Percentiles rank a stretch among this genome's conserved stretches.
Evolutionary conservation across 2,113 vertebrate species (phyloP).

Genomic region (Neomonachus schauinslandi): DNA sequence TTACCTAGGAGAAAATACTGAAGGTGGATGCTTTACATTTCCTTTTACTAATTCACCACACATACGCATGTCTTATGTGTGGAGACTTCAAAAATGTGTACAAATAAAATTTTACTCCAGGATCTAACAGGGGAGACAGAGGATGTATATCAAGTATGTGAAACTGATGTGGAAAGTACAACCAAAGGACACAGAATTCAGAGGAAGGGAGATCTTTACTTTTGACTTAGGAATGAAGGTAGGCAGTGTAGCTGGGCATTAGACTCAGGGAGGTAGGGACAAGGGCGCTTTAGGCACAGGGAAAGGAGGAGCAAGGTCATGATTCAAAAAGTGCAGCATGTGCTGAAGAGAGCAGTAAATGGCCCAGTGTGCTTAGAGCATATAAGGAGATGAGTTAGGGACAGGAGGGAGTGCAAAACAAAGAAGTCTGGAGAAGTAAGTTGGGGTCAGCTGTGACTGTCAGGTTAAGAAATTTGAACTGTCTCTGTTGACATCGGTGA

Average conservation of each 20-base stretch:
- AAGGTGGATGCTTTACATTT: slow-evolving; percentile 10
- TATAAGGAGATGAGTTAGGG: not conserved
- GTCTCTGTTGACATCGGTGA: not conserved
- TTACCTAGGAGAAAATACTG: slow-evolving; percentile 34
- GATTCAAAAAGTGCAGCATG: not conserved
- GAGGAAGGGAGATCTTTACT: slow-evolving; percentile 1
- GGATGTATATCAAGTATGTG: not conserved
- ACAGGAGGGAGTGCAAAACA: not conserved
- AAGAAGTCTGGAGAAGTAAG: not conserved
- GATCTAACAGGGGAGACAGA: slow-evolving; percentile 31
- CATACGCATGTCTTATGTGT: not conserved
- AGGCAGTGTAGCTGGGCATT: slow-evolving; percentile 17
- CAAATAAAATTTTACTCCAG: slow-evolving; percentile 20
- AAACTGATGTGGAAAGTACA: not conserved
- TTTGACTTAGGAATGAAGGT: slow-evolving; percentile 8
- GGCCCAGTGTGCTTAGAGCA: not conserved
- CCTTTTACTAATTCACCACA: not conserved
- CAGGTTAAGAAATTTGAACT: slow-evolving; percentile 5
- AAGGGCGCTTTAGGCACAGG: not conserved
- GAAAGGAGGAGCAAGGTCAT: not conserved
- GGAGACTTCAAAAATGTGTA: slow-evolving; percentile 1
- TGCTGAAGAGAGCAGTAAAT: not conserved
- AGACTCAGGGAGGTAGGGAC: not conserved
- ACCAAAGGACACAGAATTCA: not conserved
- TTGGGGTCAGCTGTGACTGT: not conserved